Evolutionary conservation across 2,888 invertebrate genomes (phyloP).

Genomic region (Orthosia gracilis): DNA sequence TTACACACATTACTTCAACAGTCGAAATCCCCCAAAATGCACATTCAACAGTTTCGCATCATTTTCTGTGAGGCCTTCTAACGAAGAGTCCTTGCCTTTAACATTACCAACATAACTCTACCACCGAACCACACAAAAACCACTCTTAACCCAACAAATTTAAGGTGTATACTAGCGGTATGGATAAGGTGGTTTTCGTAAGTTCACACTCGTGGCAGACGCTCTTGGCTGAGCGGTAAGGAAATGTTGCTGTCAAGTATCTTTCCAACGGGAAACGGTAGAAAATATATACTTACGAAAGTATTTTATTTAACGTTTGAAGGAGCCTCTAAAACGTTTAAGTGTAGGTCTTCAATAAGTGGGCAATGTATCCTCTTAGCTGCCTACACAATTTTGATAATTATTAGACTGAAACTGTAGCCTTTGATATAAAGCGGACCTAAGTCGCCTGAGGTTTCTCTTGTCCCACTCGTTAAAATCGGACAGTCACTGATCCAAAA

Average conservation of each 20-base stretch:
- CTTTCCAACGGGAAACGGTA: slow-evolving; percentile 61
- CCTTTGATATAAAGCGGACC: neutral
- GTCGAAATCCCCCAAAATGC: slow-evolving; percentile 70
- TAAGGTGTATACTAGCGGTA: slow-evolving; percentile 30
- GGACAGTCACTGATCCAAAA: neutral
- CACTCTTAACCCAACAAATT: neutral
- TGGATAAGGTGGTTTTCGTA: slow-evolving; percentile 26
- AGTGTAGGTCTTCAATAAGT: neutral
- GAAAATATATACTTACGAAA: slow-evolving; percentile 50
- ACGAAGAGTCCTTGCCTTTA: slow-evolving; percentile 73
- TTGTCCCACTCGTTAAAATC: neutral
- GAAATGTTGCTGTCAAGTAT: slow-evolving; percentile 70
- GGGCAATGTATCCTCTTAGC: neutral
- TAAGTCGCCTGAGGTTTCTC: too few relatives aligned
- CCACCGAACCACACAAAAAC: slow-evolving; percentile 3
- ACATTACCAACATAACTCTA: slow-evolving; percentile 48
- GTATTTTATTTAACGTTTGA: slow-evolving; percentile 43
- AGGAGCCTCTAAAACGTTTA: slow-evolving; percentile 14
- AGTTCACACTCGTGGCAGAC: slow-evolving; percentile 68
- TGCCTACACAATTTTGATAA: too few relatives aligned
- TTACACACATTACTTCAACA: slow-evolving; percentile 54
- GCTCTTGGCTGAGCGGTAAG: slow-evolving; percentile 67
- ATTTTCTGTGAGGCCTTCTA: slow-evolving; percentile 71
- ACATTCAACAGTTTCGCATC: slow-evolving; percentile 76
- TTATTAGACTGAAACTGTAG: neutral